These are phyloP conservation scores for Criorhina ranunculi DNA, from an alignment of 2,888 invertebrate genomes.

Conservation along the genomic window DNA sequence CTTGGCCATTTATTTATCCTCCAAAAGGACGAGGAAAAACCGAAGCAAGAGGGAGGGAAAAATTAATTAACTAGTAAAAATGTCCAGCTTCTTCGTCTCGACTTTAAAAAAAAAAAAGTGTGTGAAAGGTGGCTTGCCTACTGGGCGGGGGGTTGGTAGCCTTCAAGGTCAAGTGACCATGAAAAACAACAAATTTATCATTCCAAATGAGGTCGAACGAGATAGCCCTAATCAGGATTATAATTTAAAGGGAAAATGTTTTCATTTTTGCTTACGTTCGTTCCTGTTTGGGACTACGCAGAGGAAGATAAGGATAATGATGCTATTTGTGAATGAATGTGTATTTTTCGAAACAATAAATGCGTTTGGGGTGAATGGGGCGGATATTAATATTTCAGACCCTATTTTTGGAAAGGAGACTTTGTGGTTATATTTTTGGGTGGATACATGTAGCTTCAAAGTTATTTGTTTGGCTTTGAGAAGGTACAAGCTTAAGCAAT, in stretches of 20 bases:
- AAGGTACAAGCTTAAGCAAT: no score
- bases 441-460: not conserved
- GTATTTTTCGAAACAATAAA: slow-evolving; percentile 1
- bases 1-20: slow-evolving; percentile 15
- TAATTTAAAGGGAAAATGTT: slow-evolving; percentile 13
- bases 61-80: slow-evolving; percentile 51
- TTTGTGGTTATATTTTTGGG: not conserved
- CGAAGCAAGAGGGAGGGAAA: not conserved
- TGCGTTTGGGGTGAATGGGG: not conserved
- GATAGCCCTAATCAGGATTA: slow-evolving; percentile 17
- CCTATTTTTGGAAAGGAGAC: not conserved
- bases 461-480: no score
- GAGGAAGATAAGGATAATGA: slow-evolving; percentile 9
- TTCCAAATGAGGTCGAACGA: slow-evolving; percentile 41
- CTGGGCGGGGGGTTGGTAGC: not conserved
- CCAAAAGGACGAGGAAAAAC: slow-evolving; percentile 1
- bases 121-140: slow-evolving; percentile 1
- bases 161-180: slow-evolving; percentile 9
- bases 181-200: slow-evolving; percentile 52
- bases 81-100: not conserved
- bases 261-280: not conserved
- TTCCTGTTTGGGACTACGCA: no score
- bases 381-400: not conserved
- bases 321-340: slow-evolving; percentile 3
- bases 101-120: not conserved